Evolutionary conservation across 2,797 vertebrate genomes (phyloP).

Genomic region (Hippoglossus hippoglossus): DNA sequence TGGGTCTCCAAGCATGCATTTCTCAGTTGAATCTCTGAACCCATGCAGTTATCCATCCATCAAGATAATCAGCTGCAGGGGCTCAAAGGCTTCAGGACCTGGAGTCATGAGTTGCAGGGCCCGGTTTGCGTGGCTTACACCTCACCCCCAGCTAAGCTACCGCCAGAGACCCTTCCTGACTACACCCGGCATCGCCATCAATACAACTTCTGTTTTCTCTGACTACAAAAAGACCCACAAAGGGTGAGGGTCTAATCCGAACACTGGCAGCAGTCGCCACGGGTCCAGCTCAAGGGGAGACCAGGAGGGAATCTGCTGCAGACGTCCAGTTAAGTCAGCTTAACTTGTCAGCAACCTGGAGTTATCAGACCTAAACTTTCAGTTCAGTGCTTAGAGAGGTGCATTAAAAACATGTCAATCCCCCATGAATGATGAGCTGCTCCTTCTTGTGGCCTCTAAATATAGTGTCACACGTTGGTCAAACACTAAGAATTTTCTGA

Average conservation of each 20-base stretch:
- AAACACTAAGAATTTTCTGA: neutral
- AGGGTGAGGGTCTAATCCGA: slow-evolving; percentile 59
- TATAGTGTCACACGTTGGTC: neutral
- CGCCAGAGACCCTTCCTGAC: slow-evolving; percentile 32
- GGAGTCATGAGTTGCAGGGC: slow-evolving; percentile 56
- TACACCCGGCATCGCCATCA: slow-evolving; percentile 27
- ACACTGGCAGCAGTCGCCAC: slow-evolving; percentile 49
- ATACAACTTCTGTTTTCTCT: slow-evolving; percentile 33
- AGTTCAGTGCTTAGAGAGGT: slow-evolving; percentile 7
- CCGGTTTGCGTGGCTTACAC: slow-evolving; percentile 49
- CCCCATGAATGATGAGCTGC: slow-evolving; percentile 18
- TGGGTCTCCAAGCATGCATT: slow-evolving; percentile 65
- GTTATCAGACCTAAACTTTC: slow-evolving; percentile 42
- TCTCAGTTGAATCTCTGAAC: slow-evolving; percentile 67
- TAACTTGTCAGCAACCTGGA: slow-evolving; percentile 56
- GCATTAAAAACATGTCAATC: slow-evolving; percentile 34
- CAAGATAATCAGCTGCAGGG: slow-evolving; percentile 71
- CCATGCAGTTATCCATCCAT: slow-evolving; percentile 61
- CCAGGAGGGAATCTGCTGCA: slow-evolving; percentile 37
- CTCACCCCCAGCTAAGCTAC: slow-evolving; percentile 34
- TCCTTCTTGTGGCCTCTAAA: slow-evolving; percentile 19
- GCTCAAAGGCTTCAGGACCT: slow-evolving; percentile 74
- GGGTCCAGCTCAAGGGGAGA: slow-evolving; percentile 30
- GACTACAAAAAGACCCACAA: slow-evolving; percentile 47
- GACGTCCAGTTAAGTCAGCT: slow-evolving; percentile 51